A percentile compares a stretch with the other conserved stretches of the same genome.
phyloP scores from a whole-genome alignment of 1,140 invertebrate species.

The Euschistus heros region DNA sequence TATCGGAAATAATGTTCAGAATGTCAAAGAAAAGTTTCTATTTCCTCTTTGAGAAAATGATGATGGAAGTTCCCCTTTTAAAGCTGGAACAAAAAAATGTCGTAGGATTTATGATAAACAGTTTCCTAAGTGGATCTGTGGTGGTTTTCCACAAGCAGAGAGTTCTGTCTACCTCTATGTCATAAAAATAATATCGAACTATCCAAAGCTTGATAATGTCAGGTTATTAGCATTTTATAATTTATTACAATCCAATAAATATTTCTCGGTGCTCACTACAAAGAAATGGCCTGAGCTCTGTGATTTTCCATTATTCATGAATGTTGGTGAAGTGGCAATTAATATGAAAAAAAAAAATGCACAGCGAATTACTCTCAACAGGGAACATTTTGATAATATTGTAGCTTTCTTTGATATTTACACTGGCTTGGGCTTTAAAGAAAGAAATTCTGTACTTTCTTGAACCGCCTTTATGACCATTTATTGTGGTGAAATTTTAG shows the following conservation, averaged over 20 bases:
- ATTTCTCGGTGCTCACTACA: conserved; percentile 7
- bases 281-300: conserved; percentile 43
- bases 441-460: conserved; percentile 76
- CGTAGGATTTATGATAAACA: conserved; percentile 61
- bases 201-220: conserved; percentile 2
- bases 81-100: conserved; percentile 57
- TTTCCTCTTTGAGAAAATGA: conserved; percentile 43
- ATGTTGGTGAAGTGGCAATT: conserved; percentile 66
- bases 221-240: conserved; percentile 17
- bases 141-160: background rate
- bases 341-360: conserved; percentile 44
- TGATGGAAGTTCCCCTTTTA: conserved; percentile 31
- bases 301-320: conserved; percentile 75
- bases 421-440: conserved; percentile 60
- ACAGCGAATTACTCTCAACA: conserved; percentile 39
- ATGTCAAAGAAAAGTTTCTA: conserved; percentile 32
- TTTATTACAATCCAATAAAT: background rate
- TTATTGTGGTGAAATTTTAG: too few species aligned
- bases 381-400: conserved; percentile 44
- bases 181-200: conserved; percentile 12
- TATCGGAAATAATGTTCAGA: conserved; percentile 36
- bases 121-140: conserved; percentile 15
- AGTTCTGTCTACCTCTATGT: conserved; percentile 9
- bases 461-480: too few species aligned
- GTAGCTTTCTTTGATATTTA: conserved; percentile 54